phyloP scores from a whole-genome alignment of 64 coral and sea anemone species.

The Pocillopora verrucosa region DNA sequence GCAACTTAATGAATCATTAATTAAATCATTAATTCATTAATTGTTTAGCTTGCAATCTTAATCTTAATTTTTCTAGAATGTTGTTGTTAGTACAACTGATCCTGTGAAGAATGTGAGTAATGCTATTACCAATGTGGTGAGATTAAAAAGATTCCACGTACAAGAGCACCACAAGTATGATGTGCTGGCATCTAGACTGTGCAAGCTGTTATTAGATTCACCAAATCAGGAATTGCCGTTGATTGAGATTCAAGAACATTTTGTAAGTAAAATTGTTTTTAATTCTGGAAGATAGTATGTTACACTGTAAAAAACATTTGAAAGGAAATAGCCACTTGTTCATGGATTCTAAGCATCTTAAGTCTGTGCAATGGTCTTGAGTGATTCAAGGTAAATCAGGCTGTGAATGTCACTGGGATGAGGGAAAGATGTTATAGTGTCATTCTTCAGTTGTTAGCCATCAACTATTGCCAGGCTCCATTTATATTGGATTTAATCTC shows the following conservation, averaged over 20 bases:
- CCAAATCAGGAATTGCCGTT: slow-evolving; percentile 39
- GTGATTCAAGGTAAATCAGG: too few relatives aligned
- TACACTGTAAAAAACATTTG: too few relatives aligned
- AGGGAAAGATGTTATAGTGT: too few relatives aligned
- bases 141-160: slow-evolving; percentile 41
- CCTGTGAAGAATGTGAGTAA: not conserved
- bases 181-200: slow-evolving; percentile 13
- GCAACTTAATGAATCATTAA: too few relatives aligned
- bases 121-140: slow-evolving; percentile 26
- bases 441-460: too few relatives aligned
- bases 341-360: too few relatives aligned
- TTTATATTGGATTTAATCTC: too few relatives aligned
- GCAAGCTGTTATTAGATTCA: slow-evolving; percentile 12
- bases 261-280: not conserved
- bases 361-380: too few relatives aligned
- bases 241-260: not conserved
- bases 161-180: slow-evolving; percentile 48
- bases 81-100: slow-evolving; percentile 16
- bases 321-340: too few relatives aligned
- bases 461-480: too few relatives aligned
- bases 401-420: too few relatives aligned
- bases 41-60: not conserved
- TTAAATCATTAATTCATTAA: not conserved
- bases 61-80: not conserved
- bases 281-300: too few relatives aligned